A percentile compares a stretch with the other conserved stretches of the same genome.
These are phyloP conservation scores for Sardina pilchardus DNA, from an alignment of 2,113 vertebrate genomes.

Conservation along the genomic window DNA sequence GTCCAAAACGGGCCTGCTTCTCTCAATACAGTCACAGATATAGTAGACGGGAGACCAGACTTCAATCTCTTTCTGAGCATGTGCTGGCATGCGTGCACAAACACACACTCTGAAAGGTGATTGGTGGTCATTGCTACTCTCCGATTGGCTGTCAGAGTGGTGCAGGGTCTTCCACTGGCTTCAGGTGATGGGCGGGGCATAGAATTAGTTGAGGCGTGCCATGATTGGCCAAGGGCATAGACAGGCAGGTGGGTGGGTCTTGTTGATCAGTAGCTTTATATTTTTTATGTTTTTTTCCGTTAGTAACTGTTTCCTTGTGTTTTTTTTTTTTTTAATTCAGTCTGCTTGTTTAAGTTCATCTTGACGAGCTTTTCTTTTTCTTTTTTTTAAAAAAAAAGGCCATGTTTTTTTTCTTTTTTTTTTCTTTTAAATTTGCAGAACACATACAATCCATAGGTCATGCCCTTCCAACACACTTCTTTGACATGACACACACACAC, in stretches of 20 bases:
- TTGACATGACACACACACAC: neutral
- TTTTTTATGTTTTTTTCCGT: neutral
- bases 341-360: neutral
- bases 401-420: neutral
- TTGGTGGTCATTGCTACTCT: neutral
- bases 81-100: neutral
- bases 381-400: neutral
- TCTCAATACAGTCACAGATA: neutral
- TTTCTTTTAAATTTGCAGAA: neutral
- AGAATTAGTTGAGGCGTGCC: neutral
- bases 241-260: constrained; percentile 4
- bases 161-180: neutral
- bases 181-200: neutral
- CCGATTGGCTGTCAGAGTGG: neutral
- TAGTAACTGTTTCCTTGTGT: neutral
- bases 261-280: constrained; percentile 19
- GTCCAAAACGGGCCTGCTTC: no score
- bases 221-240: neutral
- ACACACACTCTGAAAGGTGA: neutral
- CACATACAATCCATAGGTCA: constrained; percentile 2
- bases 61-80: neutral
- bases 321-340: neutral
- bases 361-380: neutral
- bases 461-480: constrained; percentile 1
- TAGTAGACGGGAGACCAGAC: neutral